Conservation (phyloP, 2,113 vertebrate species). For the Athene noctua region DNA sequence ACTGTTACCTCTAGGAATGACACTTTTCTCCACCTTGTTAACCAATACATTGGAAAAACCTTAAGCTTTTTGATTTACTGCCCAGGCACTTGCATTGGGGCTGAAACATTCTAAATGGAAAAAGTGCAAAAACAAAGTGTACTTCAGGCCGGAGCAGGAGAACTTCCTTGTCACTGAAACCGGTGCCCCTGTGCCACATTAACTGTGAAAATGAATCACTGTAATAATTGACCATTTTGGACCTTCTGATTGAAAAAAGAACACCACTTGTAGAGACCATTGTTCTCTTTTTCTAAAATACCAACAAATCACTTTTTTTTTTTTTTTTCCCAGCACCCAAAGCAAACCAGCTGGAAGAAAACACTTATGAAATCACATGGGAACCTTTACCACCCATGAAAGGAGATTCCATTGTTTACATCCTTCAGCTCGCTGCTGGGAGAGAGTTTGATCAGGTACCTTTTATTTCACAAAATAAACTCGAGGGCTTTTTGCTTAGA, state of each 20-base stretch:
- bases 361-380: constrained; percentile 78
- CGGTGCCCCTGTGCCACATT: too few relatives aligned
- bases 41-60: not conserved
- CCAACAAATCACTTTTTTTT: not conserved
- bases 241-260: not conserved
- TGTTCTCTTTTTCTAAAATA: not conserved
- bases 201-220: not conserved
- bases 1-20: not conserved
- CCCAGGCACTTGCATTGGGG: not conserved
- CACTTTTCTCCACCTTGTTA: too few relatives aligned
- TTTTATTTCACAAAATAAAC: not conserved
- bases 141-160: not conserved
- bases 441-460: constrained; percentile 79
- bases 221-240: not conserved
- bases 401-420: constrained; percentile 82
- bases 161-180: not conserved
- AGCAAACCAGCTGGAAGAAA: constrained; percentile 71
- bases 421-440: constrained; percentile 76
- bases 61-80: not conserved
- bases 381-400: constrained; percentile 78
- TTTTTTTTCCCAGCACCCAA: constrained; percentile 71
- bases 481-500: accelerated
- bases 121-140: not conserved
- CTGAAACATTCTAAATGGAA: not conserved
- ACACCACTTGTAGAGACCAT: too few relatives aligned